Base-by-base conservation (phyloP, 1,140 invertebrate genomes). In the Bombus breviceps region DNA sequence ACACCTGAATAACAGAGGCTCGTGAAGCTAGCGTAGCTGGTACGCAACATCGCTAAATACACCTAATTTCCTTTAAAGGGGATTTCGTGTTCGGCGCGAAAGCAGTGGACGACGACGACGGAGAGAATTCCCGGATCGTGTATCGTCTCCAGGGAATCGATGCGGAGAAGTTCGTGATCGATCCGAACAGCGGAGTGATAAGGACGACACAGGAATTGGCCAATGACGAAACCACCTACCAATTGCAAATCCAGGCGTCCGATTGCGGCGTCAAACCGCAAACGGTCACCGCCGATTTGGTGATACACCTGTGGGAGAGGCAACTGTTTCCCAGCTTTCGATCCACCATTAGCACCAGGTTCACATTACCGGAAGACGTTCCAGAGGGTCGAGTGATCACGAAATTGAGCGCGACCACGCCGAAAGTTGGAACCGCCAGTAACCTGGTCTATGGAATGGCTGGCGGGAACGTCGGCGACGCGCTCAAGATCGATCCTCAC, bases 401-500 rank as follows among this genome's bases (percentile, higher is more conserved):
- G 12, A 97, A 96, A 90, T 92, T 98, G 25, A 96, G 95, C 85
- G 97, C 97, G 1, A 96, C 96, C 83, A 97, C 97, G 0, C 97
- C 98, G 0, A 98, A 98, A 92, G 96, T 96, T 77, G 97, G 97
- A 2, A 94, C 96, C 9, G 94, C 95, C 18, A 97, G 97, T 5
- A 96, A 96, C 83, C 95, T 98, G 34, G 96, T 96, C 71, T 99
- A 98, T 93, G 97, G 97, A 32, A 98, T 99, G 88, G 98, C 98
- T 32, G 98, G 98, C 15, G 99, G 99, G 9, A 99, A 99, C 93
- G 96, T 98, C 22, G 98, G 97, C 0, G 97, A 98, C 85, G 98
- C 98, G 9, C 96, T 99, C 64, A 96, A 96, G 91, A 97, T 99
- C 74, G 97, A 99, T 93, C 91, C 96, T 22, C 96, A 96, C 53